These are phyloP conservation scores for Dreissena rostriformis DNA, from an alignment of 1,140 invertebrate genomes.

Conservation along the genomic window DNA sequence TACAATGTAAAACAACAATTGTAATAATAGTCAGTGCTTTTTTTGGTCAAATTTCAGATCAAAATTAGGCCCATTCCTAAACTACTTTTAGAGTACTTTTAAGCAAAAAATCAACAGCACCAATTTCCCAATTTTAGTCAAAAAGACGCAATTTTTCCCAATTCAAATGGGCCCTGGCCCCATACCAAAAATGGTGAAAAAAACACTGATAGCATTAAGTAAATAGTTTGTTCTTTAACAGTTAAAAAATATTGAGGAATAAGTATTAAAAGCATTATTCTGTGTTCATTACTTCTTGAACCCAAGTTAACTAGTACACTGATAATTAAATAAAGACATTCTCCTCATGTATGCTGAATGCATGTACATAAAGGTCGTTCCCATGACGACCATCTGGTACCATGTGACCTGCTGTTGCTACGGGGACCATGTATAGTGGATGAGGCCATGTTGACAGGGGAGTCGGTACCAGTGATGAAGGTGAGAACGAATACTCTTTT, in stretches of 20 bases:
- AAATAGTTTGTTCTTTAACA: too few relatives aligned
- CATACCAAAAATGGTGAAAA: too few relatives aligned
- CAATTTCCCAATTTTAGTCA: too few relatives aligned
- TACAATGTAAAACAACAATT: not conserved
- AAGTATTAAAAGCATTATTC: not conserved
- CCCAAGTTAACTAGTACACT: not conserved
- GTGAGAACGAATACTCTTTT: constrained; percentile 70
- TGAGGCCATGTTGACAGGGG: constrained; percentile 98
- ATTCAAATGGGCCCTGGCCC: too few relatives aligned
- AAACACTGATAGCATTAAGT: too few relatives aligned
- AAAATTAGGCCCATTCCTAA: too few relatives aligned
- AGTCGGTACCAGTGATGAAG: constrained; percentile 99
- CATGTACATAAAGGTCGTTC: constrained; percentile 84
- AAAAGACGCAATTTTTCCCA: too few relatives aligned
- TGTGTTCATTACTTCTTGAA: constrained; percentile 1
- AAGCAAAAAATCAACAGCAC: too few relatives aligned
- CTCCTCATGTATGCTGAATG: not conserved
- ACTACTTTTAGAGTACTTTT: too few relatives aligned
- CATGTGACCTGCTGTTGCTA: constrained; percentile 97
- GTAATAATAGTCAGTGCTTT: too few relatives aligned
- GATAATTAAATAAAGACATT: constrained; percentile 1
- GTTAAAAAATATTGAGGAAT: too few relatives aligned
- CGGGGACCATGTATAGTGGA: constrained; percentile 98
- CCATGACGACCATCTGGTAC: constrained; percentile 94
- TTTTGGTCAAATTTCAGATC: too few relatives aligned